Conservation (phyloP, 2,888 invertebrate species). For the Sarcophaga variegata region DNA sequence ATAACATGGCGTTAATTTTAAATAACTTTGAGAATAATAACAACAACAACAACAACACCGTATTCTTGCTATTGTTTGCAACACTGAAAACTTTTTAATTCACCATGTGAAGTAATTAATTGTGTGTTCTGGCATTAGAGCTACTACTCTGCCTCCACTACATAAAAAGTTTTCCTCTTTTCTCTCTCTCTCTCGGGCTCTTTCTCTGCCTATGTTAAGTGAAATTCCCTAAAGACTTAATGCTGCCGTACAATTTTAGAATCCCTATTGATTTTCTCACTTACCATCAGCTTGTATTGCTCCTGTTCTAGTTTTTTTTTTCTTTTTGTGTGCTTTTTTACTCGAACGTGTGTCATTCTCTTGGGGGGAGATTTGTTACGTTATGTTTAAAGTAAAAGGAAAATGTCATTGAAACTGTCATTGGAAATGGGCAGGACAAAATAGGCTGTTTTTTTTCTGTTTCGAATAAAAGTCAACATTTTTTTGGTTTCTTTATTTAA, state of each 20-base stretch:
- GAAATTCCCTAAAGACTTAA: constrained; percentile 23
- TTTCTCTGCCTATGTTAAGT: neutral
- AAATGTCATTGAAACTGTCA: too few relatives aligned
- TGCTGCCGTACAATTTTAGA: constrained; percentile 5
- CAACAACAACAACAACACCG: too few relatives aligned
- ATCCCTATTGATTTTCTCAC: constrained; percentile 31
- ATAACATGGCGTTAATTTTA: constrained; percentile 4
- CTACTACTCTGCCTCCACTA: neutral
- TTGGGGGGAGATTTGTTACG: too few relatives aligned
- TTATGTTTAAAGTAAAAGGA: too few relatives aligned
- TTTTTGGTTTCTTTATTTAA: too few relatives aligned
- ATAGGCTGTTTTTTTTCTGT: too few relatives aligned
- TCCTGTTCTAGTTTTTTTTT: neutral
- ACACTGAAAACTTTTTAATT: neutral
- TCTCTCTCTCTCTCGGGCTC: neutral
- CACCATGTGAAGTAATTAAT: constrained; percentile 21
- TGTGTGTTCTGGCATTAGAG: constrained; percentile 3
- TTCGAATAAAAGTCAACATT: too few relatives aligned
- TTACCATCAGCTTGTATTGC: neutral
- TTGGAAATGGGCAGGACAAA: too few relatives aligned
- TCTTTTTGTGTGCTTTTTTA: neutral
- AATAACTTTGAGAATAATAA: neutral
- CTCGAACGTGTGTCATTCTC: neutral
- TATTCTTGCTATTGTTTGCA: too few relatives aligned
- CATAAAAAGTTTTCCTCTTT: constrained; percentile 32